phyloP scores from a whole-genome alignment of 2,888 invertebrate genomes.

The Protodeltote pygarga region DNA sequence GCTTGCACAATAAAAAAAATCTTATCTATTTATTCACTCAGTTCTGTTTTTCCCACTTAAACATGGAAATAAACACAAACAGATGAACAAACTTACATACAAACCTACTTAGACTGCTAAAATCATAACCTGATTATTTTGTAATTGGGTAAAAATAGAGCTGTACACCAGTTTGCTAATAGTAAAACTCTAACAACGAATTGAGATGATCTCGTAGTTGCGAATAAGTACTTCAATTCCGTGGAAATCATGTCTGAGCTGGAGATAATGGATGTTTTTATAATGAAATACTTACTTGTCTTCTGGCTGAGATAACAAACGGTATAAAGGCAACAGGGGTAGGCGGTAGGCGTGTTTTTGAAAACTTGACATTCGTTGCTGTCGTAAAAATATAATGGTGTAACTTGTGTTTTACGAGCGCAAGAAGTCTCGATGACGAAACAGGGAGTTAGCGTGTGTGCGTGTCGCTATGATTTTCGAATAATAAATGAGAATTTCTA shows the following conservation, averaged over 20 bases:
- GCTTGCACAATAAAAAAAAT: too few relatives aligned
- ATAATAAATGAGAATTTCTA: conserved; percentile 30
- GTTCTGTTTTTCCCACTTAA: too few relatives aligned
- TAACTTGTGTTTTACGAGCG: conserved; percentile 82
- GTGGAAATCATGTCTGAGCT: neutral
- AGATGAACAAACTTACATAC: too few relatives aligned
- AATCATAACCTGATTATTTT: too few relatives aligned
- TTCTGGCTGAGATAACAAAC: conserved; percentile 62
- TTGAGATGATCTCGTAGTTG: too few relatives aligned
- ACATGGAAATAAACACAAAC: too few relatives aligned
- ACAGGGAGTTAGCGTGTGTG: conserved; percentile 59
- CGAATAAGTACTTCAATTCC: neutral
- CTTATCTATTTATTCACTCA: too few relatives aligned
- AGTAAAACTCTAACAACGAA: too few relatives aligned
- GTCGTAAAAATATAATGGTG: conserved; percentile 83
- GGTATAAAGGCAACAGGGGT: conserved; percentile 47
- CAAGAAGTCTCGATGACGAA: conserved; percentile 66
- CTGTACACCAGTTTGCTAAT: too few relatives aligned
- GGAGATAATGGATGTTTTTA: neutral
- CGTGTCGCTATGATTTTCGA: conserved; percentile 30
- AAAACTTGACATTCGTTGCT: conserved; percentile 82
- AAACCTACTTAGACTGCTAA: too few relatives aligned
- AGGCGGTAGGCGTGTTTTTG: conserved; percentile 65
- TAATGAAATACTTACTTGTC: conserved; percentile 49
- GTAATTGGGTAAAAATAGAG: too few relatives aligned